Base-by-base conservation (phyloP, 1,140 invertebrate genomes). In the Hyphantria cunea region DNA sequence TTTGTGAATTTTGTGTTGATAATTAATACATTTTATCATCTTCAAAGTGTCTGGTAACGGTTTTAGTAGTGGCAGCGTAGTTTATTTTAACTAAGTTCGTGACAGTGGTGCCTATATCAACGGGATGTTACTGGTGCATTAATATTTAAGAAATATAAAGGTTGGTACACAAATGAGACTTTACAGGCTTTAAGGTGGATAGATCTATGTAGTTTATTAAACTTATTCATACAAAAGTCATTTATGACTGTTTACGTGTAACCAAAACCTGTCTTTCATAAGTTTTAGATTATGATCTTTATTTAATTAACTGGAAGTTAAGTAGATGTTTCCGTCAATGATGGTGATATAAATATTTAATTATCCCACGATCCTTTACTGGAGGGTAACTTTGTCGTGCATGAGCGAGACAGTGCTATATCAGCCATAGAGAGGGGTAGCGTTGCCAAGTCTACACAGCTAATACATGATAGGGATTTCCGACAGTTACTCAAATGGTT, bases 291-390 rank as follows among this genome's bases (percentile, higher is more conserved):
- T 25, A 3, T 3, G 5, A 25, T 25, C 17, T 25, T 25, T 3
- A 1, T 25, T 25, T 44, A 44, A n/a, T 32, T 58, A 48, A 15
- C 42, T 41, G 49, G 41, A 44, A 33, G 48, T 42, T 58, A 48
- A 49, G 12, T 60, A 13, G 31, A 58, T 69, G 37, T 60, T 61
- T 53, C 63, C 64, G 74, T 81, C 66, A 82, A 70, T 74, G 76
- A 86, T 80, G 80, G 17, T 25, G 17, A 25, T 72, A 84, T 90
- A 85, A 89, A 90, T 89, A 89, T 90, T 90, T 88, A 87, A 90
- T 90, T 90, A 87, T 87, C 79, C 75, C 83, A 88, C 82, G 79
- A 79, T 80, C 59, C 76, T 66, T 77, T 76, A 74, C 71, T 61
- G 68, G 72, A 80, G 82, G 87, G 83, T 81, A 78, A 73, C 66